These are phyloP conservation scores for Acanthoscelides obtectus DNA, from an alignment of 2,888 invertebrate species.

Conservation along the genomic window DNA sequence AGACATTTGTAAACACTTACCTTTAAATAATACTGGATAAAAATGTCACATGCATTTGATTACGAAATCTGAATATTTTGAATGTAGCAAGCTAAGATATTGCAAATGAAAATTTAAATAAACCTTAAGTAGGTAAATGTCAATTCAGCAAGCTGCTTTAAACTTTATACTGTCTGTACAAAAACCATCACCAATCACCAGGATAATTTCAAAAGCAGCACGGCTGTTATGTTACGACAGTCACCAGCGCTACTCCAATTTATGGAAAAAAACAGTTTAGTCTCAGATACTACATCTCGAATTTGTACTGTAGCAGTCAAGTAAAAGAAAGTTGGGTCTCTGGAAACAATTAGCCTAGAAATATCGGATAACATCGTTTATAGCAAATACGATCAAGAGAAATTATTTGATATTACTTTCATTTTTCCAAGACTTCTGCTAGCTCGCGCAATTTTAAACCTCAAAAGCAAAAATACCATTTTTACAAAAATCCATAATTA, in stretches of 20 bases:
- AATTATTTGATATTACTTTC: too few relatives aligned
- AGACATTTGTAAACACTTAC: slow-evolving; percentile 4
- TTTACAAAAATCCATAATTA: too few relatives aligned
- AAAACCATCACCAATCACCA: neutral
- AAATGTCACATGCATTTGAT: slow-evolving; percentile 18
- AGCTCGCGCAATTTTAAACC: too few relatives aligned
- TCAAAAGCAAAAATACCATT: too few relatives aligned
- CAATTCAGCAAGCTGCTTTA: slow-evolving; percentile 1
- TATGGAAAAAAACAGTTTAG: neutral
- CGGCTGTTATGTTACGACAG: neutral
- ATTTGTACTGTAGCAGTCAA: too few relatives aligned
- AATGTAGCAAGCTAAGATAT: slow-evolving; percentile 21
- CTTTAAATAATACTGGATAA: slow-evolving; percentile 10
- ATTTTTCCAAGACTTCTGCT: too few relatives aligned
- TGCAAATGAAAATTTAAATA: slow-evolving; percentile 24
- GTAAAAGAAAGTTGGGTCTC: too few relatives aligned
- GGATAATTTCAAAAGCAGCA: neutral
- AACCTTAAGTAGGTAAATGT: slow-evolving; percentile 8
- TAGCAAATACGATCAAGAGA: too few relatives aligned
- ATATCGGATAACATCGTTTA: too few relatives aligned
- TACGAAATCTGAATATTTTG: slow-evolving; percentile 9
- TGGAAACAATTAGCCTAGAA: too few relatives aligned
- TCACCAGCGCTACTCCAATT: neutral
- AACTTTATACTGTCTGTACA: neutral
- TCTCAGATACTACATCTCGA: too few relatives aligned